phyloP scores from a whole-genome alignment of 2,113 vertebrate genomes.

The Cariama cristata region DNA sequence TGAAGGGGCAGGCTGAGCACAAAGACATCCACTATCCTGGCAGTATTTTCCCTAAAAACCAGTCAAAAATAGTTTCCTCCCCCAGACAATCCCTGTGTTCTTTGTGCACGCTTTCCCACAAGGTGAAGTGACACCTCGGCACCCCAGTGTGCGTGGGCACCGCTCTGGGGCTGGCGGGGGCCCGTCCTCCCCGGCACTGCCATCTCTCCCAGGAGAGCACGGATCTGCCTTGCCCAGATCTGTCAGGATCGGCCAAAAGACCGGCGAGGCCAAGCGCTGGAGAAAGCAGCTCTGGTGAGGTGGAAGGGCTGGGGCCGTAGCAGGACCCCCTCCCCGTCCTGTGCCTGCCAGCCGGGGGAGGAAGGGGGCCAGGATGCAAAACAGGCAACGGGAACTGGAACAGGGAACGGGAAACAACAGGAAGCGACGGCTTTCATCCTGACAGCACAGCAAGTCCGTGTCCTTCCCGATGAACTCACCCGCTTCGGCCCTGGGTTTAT shows the following conservation, averaged over 20 bases:
- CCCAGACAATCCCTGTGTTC: not conserved
- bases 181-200: not conserved
- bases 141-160: fast-evolving
- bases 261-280: not conserved
- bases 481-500: not conserved
- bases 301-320: not conserved
- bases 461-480: not conserved
- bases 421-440: not conserved
- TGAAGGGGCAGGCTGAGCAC: not conserved
- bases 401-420: not conserved
- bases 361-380: not conserved
- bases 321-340: not conserved
- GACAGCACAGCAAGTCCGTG: fast-evolving
- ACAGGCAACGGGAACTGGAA: not conserved
- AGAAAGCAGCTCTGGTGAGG: not conserved
- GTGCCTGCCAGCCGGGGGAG: not conserved
- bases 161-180: not conserved
- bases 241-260: not conserved
- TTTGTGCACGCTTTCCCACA: not conserved
- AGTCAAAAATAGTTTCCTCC: not conserved
- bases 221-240: not conserved
- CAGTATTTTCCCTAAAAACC: not conserved
- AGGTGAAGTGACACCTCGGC: not conserved
- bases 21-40: not conserved
- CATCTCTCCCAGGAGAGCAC: not conserved